Percentiles rank a stretch among this genome's conserved stretches.
These are phyloP conservation scores for Epinotia demarniana DNA, from an alignment of 2,888 invertebrate genomes.

Conservation along the genomic window DNA sequence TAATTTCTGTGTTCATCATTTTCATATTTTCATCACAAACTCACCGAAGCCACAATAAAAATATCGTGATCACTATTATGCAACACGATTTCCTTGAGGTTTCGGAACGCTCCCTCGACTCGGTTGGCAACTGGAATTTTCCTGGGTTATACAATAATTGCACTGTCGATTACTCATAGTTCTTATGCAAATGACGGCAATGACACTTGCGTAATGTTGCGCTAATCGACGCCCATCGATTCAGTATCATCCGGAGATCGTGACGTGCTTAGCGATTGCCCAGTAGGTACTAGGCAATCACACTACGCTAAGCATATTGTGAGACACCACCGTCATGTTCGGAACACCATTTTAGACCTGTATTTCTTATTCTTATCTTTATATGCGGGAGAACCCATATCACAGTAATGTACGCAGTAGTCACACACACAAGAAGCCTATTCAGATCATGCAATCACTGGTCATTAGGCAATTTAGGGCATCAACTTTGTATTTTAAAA, in stretches of 20 bases:
- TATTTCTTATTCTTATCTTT: no score
- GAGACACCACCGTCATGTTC: no score
- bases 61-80: slow-evolving; percentile 8
- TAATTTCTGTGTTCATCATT: not conserved
- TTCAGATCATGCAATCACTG: no score
- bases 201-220: slow-evolving; percentile 71
- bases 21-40: not conserved
- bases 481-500: no score
- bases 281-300: not conserved
- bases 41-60: not conserved
- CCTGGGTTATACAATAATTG: slow-evolving; percentile 72
- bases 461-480: no score
- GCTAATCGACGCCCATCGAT: slow-evolving; percentile 38
- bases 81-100: slow-evolving; percentile 32
- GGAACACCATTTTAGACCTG: no score
- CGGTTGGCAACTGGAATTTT: slow-evolving; percentile 53
- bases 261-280: not conserved
- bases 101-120: slow-evolving; percentile 17
- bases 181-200: slow-evolving; percentile 75
- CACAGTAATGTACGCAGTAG: no score
- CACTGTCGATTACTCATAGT: slow-evolving; percentile 60
- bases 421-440: no score
- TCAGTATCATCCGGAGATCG: slow-evolving; percentile 3
- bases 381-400: no score
- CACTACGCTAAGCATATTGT: not conserved